Base-by-base conservation (phyloP, 2,113 vertebrate species). In the Phylloscopus trochiloides region DNA sequence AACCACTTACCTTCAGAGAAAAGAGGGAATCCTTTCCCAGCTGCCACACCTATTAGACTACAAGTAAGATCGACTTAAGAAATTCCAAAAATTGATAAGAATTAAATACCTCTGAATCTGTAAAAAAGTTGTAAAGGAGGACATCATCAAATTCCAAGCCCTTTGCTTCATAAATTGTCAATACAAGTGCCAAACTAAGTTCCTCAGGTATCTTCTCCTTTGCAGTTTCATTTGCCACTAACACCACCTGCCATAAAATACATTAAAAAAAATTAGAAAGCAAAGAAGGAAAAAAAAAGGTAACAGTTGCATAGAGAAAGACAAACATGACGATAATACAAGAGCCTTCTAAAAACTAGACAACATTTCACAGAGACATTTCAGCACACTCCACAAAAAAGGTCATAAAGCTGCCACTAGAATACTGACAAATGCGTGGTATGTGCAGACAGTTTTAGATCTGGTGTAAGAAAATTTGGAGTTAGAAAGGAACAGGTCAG, bases 141-240 rank as follows among this genome's bases (percentile, higher is more conserved):
- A 98, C 98, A 63, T 98, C 98, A 52, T 98, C 98, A 93, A 98
- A 98, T 88, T 98, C 98, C 93, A 98, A 96, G 67, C 98, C 98
- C 79, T 98, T 98, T 45, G 98, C 98, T 96, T 98, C 98, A 94
- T 98, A 98, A 95, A 98, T 85, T 48, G 98, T 98, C 58, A 98
- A 94, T 38, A 98, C 98, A 86, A 98, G 98, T 3, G 98, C 98
- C 88, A 98, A 97, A 86, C 92, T 98, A 72, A 98, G 97, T 62
- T 98, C 98, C 92, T 98, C 98, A 0, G 98, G 98, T 91, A 98
- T 98, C 68, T 97, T 98, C 83, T 98, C 98, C 91, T 98, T 98
- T 16, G 98, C 98, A 51, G 79, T 97, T 93, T 98, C 98, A 97
- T 98, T 98, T 68, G 97, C 97, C 70, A 98, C 98, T 57, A 98